Evolutionary conservation across 2,888 invertebrate species (phyloP), one percentile per base, ranked within the genome.

Genomic region (Drosophila anomelani): DNA sequence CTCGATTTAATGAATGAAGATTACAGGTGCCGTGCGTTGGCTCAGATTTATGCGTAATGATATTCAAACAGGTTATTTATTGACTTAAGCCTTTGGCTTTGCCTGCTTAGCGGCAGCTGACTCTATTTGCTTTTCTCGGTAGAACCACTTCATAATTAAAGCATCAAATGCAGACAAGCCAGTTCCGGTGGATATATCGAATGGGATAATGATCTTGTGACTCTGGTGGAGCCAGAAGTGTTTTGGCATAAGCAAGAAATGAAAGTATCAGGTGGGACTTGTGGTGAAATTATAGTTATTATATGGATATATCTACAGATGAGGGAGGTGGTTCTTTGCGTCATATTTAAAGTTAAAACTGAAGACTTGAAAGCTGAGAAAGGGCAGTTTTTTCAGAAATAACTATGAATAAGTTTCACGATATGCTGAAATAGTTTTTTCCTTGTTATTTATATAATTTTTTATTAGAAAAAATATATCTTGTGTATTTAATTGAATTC

Each of bases 141-240:
- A 77, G 26, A 78, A 49, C 61, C 60, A 77, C 62, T 74, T 60
- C 55, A 79, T 83, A 80, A 83, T 83, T 84, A 81, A 81, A 68
- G 85, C 87, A 78, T 82, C 85, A 87, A 85, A 59, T 76, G 72
- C 80, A 75, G 78, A 78, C 78, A 62, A 51, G 62, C 64, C 56
- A 43, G 73, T 72, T 74, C 70, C 53, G 46, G 46, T 51, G 41
- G 55, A 53, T 51, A 59, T 77, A 68, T 79, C 59, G 46, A 51
- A 23, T 72, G 46, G 34, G 71, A 72, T 60, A 39, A 39, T 38
- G 17, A 23, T 12, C 23, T 53, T 26, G 4, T 20, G 23, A 20
- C 41, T 60, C 49, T 26, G 4, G 3, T 17, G 34, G 12, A 7
- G 13, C n/a, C 20, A 29, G 17, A 38, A 17, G 12, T 17, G 20